Base-by-base conservation (phyloP, 2,888 invertebrate species). In the Noctua fimbriata region DNA sequence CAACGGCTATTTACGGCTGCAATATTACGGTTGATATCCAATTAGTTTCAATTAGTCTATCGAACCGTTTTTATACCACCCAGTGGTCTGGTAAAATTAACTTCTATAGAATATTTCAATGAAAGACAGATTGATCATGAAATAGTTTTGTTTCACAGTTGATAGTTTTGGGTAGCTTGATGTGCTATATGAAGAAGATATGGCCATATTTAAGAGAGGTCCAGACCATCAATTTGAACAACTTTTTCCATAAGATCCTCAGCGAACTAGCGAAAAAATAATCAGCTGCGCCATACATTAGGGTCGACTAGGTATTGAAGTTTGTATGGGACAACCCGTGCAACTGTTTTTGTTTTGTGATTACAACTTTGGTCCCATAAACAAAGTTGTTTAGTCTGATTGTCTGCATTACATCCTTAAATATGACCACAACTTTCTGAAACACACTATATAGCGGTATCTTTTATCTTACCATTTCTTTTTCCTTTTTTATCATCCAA, bases 41-140 rank as follows among this genome's bases (percentile, higher is more conserved):
- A 82, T 79, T 73, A 82, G 76, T 84, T 79, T 21, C 66, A 82
- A 84, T 80, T 76, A 85, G 75, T 71, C 78, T 69, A 47, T 85
- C 79, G 79, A 87, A 77, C 74, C 79, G 75, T 85, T 69, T 83
- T 32, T 79, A 84, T n/a, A 78, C 65, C 74, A 24, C 3, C 81
- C 74, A 52, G 7, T 84, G 69, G 73, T 88, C 82, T 88, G 72
- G 60, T 72, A 60, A 76, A 28, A 49, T 36, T 49, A 60, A 28
- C 10, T 60, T 60, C 7, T 28, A 28, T 28, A 16, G 16, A 60
- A 60, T 58, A 12, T 58, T 5, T n/a, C 4, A 36, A 63, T 36
- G 10, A 24, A 6, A 41, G 24, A 66, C 24, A 65, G 65, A 36
- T 36, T 65, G 36, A 60, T 65, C 36, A 24, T 36, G 5, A 12